A percentile compares a stretch with the other conserved stretches of the same genome.
phyloP scores from a whole-genome alignment of 2,113 vertebrate genomes.

The Lophochroa leadbeateri region DNA sequence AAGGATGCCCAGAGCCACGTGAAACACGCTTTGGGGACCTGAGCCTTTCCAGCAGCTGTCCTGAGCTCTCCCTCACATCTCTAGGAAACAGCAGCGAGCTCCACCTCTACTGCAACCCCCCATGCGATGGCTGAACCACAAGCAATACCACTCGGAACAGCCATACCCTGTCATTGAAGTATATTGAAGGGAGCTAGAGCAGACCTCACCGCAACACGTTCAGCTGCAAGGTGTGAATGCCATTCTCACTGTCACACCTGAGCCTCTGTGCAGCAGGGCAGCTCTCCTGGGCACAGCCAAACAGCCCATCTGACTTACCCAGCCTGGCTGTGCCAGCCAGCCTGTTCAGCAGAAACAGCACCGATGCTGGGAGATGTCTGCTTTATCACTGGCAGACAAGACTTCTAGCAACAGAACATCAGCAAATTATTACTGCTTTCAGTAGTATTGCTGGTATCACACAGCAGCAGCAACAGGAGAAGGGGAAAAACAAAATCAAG shows the following conservation, averaged over 20 bases:
- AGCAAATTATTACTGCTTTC: not conserved
- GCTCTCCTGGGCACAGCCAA: not conserved
- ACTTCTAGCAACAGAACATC: not conserved
- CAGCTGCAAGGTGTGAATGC: not conserved
- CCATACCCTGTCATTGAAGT: not conserved
- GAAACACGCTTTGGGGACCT: not conserved
- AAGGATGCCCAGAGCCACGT: not conserved
- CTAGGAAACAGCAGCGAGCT: not conserved
- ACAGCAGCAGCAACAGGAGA: not conserved
- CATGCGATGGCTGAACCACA: rapidly evolving
- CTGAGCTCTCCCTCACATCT: not conserved
- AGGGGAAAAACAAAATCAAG: not conserved
- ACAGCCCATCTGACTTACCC: not conserved
- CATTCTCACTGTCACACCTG: rapidly evolving
- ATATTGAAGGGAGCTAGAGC: rapidly evolving
- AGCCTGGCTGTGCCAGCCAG: not conserved
- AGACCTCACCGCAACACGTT: not conserved
- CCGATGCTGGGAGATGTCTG: rapidly evolving
- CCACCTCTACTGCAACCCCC: not conserved
- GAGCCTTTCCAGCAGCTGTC: not conserved
- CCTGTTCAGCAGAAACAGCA: not conserved
- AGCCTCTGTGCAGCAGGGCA: not conserved
- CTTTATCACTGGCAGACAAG: not conserved
- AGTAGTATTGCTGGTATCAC: not conserved
- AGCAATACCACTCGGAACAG: not conserved